Evolutionary conservation across 2,113 vertebrate species (phyloP).

Genomic region (Deroptyus accipitrinus): DNA sequence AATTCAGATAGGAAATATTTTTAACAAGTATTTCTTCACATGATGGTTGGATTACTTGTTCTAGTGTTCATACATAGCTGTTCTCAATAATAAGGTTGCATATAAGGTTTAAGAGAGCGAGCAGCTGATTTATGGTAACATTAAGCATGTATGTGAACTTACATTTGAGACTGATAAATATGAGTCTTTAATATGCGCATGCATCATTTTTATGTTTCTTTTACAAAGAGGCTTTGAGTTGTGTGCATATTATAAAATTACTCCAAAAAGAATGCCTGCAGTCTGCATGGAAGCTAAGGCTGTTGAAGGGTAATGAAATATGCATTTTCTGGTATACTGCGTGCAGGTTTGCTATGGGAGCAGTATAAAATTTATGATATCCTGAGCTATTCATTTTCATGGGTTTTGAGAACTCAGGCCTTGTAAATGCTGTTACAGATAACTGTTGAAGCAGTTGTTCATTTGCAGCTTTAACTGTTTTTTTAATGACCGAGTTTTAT

Average conservation of each 20-base stretch:
- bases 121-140: constrained; percentile 50
- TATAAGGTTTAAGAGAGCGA: not conserved
- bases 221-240: constrained; percentile 62
- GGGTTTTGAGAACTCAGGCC: not conserved
- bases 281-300: constrained; percentile 35
- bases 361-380: constrained; percentile 36
- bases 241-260: constrained; percentile 53
- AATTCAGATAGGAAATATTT: not conserved
- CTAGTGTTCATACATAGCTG: not conserved
- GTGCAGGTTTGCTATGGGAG: constrained; percentile 25
- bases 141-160: constrained; percentile 38
- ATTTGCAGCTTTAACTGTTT: constrained; percentile 14
- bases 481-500: constrained; percentile 20
- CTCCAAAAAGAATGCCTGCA: not conserved
- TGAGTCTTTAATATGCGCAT: constrained; percentile 60
- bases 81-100: not conserved
- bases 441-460: constrained; percentile 28
- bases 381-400: constrained; percentile 52
- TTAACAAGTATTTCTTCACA: not conserved
- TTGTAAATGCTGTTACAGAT: not conserved
- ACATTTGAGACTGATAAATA: constrained; percentile 59
- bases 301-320: constrained; percentile 33
- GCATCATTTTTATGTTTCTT: constrained; percentile 70
- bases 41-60: not conserved
- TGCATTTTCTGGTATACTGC: not conserved